A percentile compares a stretch with the other conserved stretches of the same genome.
Conservation (phyloP, 2,113 vertebrate genomes). For the Lanius collurio region DNA sequence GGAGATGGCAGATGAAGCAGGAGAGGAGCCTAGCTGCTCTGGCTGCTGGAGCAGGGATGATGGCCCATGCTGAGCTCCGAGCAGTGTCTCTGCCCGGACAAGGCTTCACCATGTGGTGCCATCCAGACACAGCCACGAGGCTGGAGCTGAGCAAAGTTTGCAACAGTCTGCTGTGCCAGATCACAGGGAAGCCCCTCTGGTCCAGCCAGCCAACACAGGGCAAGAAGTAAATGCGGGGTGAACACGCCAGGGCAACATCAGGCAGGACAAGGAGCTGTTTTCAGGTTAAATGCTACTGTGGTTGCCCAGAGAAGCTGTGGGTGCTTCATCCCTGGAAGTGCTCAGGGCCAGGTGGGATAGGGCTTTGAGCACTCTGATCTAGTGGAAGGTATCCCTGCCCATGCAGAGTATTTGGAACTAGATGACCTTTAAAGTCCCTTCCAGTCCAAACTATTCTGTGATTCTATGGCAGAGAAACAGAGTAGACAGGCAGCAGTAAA, state of each 20-base stretch:
- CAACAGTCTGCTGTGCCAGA: neutral
- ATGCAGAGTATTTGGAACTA: neutral
- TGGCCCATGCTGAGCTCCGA: neutral
- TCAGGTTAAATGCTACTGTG: neutral
- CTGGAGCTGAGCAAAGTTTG: rapidly evolving
- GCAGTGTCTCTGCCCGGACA: neutral
- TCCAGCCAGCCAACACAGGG: rapidly evolving
- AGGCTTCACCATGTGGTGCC: rapidly evolving
- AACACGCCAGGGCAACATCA: rapidly evolving
- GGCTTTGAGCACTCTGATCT: neutral
- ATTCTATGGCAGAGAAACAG: neutral
- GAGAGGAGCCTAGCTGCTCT: neutral
- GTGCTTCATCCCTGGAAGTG: neutral
- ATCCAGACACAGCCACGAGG: rapidly evolving
- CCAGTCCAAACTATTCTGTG: neutral
- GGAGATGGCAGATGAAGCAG: neutral
- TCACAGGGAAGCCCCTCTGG: rapidly evolving
- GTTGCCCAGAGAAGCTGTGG: neutral
- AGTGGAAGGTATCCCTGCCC: neutral
- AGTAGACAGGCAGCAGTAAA: neutral
- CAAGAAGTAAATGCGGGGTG: neutral
- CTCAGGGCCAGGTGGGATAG: neutral
- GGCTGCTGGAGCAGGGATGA: neutral
- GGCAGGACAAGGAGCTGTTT: neutral
- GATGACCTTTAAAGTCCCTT: neutral